A percentile compares a stretch with the other conserved stretches of the same genome.
Conservation (phyloP, 2,113 vertebrate genomes). For the Rhea americana region DNA sequence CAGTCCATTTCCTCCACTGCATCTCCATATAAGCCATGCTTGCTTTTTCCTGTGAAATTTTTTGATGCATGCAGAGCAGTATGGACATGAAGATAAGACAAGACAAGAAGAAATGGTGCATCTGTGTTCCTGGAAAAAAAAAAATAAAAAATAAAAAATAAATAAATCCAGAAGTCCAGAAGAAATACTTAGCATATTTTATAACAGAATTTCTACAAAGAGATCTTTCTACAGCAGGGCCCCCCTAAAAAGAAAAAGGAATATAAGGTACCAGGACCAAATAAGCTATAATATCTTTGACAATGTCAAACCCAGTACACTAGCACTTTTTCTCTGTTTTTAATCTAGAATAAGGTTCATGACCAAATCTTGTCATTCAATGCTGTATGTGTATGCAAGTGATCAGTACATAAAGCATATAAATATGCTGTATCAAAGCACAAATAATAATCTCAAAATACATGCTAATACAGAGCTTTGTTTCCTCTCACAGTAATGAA, state of each 20-base stretch:
- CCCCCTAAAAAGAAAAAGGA: not conserved
- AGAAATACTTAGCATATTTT: not conserved
- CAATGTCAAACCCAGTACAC: not conserved
- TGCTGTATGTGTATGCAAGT: not conserved
- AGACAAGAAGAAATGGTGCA: constrained; percentile 83
- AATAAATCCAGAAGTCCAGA: not conserved
- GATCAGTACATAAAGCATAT: not conserved
- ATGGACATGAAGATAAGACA: constrained; percentile 88
- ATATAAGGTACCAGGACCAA: not conserved
- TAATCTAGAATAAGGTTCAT: not conserved
- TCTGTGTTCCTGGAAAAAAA: constrained; percentile 70
- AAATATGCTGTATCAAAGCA: not conserved
- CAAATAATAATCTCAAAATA: not conserved
- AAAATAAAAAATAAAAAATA: not conserved
- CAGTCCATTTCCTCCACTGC: constrained; percentile 90
- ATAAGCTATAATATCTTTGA: not conserved
- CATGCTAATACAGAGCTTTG: not conserved
- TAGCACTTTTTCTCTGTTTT: not conserved
- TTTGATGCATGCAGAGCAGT: constrained; percentile 84
- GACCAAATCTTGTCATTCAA: not conserved
- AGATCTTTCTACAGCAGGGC: not conserved
- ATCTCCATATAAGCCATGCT: constrained; percentile 87
- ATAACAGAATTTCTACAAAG: not conserved
- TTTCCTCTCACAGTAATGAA: not conserved
- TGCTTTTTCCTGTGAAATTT: constrained; percentile 81